phyloP scores from a whole-genome alignment of 1,140 invertebrate genomes.

The Dendroctonus valens region DNA sequence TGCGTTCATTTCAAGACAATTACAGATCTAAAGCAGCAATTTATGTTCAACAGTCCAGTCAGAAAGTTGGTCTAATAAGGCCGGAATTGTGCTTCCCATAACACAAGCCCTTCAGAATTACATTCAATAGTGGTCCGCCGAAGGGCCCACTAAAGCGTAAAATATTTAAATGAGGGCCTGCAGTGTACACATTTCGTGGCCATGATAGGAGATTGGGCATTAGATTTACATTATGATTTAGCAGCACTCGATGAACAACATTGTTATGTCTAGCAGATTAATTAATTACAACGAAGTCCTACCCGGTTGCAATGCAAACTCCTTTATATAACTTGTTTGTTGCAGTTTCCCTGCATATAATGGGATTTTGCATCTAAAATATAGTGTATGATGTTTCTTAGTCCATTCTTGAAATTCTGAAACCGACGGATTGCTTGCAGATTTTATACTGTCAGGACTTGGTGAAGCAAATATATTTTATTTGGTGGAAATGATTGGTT shows the following conservation, averaged over 20 bases:
- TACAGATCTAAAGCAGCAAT: too few species aligned
- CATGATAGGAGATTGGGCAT: conserved; percentile 39
- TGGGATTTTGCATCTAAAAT: not conserved
- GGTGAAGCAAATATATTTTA: too few species aligned
- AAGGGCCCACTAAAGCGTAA: conserved; percentile 34
- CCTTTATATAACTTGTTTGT: conserved; percentile 9
- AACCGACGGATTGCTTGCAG: too few species aligned
- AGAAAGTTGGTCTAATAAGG: too few species aligned
- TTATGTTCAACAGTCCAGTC: too few species aligned
- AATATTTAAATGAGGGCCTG: conserved; percentile 45
- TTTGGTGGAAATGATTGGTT: too few species aligned
- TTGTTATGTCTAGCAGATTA: conserved; percentile 32
- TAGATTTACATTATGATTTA: conserved; percentile 39
- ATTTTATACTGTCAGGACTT: too few species aligned
- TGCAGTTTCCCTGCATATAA: conserved; percentile 1
- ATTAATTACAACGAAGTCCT: conserved; percentile 23
- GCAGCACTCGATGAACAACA: conserved; percentile 29
- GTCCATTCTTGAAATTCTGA: too few species aligned
- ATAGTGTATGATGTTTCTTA: too few species aligned
- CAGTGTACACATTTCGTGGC: conserved; percentile 41
- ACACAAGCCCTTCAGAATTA: conserved; percentile 14
- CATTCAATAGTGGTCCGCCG: not conserved
- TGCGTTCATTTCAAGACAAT: too few species aligned
- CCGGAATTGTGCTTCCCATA: not conserved
- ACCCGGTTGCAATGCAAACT: not conserved